phyloP scores from a whole-genome alignment of 1,140 invertebrate species.

The Hycleus phaleratus region DNA sequence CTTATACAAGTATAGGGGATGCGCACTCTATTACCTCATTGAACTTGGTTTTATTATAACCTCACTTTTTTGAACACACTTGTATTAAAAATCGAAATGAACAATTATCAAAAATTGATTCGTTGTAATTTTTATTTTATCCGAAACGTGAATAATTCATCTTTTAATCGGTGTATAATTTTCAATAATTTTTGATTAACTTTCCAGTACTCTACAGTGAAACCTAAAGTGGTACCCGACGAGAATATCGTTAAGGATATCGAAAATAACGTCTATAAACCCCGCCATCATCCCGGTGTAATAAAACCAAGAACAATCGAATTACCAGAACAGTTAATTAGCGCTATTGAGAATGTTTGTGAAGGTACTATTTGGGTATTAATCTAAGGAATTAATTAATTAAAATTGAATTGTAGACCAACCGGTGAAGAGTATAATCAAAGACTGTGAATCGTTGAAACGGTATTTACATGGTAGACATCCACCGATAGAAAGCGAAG shows the following conservation, averaged over 20 bases:
- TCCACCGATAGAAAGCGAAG: slow-evolving; percentile 51
- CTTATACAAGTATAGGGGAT: no score
- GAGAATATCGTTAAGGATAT: slow-evolving; percentile 45
- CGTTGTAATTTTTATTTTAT: neutral
- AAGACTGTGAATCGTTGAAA: slow-evolving; percentile 47
- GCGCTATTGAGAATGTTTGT: slow-evolving; percentile 46
- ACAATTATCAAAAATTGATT: neutral
- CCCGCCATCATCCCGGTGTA: slow-evolving; percentile 60
- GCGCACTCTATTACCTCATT: no score
- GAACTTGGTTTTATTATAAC: no score
- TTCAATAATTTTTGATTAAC: neutral
- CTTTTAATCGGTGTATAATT: neutral
- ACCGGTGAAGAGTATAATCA: slow-evolving; percentile 44
- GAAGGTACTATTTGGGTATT: slow-evolving; percentile 37
- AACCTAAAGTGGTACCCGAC: slow-evolving; percentile 42
- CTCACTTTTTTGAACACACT: neutral
- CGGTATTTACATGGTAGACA: slow-evolving; percentile 53
- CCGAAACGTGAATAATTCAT: neutral
- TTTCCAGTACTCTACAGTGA: neutral
- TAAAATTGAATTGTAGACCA: slow-evolving; percentile 40
- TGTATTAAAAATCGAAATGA: neutral
- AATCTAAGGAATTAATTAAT: slow-evolving; percentile 1
- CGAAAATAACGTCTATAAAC: slow-evolving; percentile 51
- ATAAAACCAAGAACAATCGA: slow-evolving; percentile 42
- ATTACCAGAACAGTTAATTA: slow-evolving; percentile 52